Percentiles rank a stretch among this genome's conserved stretches.
Conservation (phyloP, 2,113 vertebrate genomes). For the Entosphenus tridentatus region DNA sequence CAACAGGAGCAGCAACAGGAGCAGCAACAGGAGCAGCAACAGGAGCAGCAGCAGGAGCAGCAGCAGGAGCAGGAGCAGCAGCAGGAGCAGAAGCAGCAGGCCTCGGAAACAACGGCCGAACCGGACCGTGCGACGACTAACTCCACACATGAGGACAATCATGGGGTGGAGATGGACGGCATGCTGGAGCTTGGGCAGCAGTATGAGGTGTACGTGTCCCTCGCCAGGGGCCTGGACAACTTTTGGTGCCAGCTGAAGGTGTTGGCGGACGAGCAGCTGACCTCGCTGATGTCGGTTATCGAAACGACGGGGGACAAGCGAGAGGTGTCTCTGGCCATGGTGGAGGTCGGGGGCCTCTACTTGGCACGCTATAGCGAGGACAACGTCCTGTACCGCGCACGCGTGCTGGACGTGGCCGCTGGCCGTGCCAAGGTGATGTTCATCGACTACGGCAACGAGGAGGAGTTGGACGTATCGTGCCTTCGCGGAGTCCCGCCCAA, state of each 20-base stretch:
- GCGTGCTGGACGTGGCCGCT: neutral
- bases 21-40: no score
- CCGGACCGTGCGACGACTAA: no score
- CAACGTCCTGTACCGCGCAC: neutral
- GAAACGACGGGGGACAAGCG: neutral
- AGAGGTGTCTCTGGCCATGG: neutral
- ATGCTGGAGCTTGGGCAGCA: neutral
- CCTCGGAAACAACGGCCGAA: no score
- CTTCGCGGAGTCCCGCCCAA: neutral
- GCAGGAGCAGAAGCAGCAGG: no score
- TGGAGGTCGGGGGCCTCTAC: neutral
- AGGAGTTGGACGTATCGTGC: neutral
- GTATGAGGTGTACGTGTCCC: neutral
- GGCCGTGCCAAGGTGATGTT: neutral
- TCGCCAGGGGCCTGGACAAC: neutral
- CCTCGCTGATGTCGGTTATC: neutral
- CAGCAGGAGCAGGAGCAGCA: no score
- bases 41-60: no score
- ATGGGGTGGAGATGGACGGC: no score
- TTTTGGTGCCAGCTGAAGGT: conserved; percentile 1
- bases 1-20: no score
- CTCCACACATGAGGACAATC: no score
- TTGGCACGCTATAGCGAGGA: conserved; percentile 3
- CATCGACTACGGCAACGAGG: neutral
- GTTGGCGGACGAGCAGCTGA: neutral